A percentile compares a stretch with the other conserved stretches of the same genome.
These are phyloP conservation scores for Tinea pellionella DNA, from an alignment of 2,888 invertebrate species.

Conservation along the genomic window DNA sequence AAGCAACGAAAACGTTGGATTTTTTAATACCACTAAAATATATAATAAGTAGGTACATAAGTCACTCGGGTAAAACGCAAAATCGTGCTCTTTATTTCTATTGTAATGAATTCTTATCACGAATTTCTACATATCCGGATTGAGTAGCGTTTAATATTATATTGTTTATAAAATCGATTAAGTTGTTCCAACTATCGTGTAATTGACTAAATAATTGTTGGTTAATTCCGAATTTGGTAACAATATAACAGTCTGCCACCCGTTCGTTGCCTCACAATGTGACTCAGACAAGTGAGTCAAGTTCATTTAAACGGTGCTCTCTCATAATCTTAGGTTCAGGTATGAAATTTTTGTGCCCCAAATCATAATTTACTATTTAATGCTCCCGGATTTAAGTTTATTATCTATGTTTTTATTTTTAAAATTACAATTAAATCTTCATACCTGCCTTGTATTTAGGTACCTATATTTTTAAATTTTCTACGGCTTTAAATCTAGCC, in stretches of 20 bases:
- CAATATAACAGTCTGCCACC: conserved; percentile 17
- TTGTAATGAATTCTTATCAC: not conserved
- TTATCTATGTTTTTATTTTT: not conserved
- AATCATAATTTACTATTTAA: not conserved
- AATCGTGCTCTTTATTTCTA: too few relatives aligned
- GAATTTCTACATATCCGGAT: not conserved
- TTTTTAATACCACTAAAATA: too few relatives aligned
- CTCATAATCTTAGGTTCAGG: conserved; percentile 1
- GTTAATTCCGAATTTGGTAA: conserved; percentile 9
- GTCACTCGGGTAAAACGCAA: too few relatives aligned
- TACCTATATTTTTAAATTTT: too few relatives aligned
- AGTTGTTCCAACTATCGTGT: not conserved
- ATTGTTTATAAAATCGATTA: not conserved
- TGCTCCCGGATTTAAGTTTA: not conserved
- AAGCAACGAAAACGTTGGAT: too few relatives aligned
- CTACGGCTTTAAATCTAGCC: too few relatives aligned
- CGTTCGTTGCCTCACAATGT: conserved; percentile 36
- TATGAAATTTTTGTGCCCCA: conserved; percentile 9
- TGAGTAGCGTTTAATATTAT: not conserved
- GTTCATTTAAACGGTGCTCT: not conserved
- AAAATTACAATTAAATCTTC: not conserved
- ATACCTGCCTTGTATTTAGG: too few relatives aligned
- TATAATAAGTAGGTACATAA: too few relatives aligned
- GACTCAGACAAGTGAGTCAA: conserved; percentile 6
- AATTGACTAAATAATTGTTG: not conserved